phyloP scores from a whole-genome alignment of 2,113 vertebrate species.

The Planiliza haematocheilus region DNA sequence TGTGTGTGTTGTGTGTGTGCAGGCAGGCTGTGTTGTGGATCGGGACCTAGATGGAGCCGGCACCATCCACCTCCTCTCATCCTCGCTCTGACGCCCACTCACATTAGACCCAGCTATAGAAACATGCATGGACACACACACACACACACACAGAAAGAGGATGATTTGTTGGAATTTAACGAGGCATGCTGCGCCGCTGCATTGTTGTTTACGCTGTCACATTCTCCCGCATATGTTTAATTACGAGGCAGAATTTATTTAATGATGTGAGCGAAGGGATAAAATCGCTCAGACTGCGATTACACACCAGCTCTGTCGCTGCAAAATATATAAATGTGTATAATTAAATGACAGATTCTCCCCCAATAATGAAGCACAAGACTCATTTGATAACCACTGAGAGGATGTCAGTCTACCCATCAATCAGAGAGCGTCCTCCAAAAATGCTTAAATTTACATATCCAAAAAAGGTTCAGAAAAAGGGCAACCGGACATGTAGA shows the following conservation, averaged over 20 bases:
- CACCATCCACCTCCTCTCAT: slow-evolving; percentile 32
- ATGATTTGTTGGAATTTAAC: slow-evolving; percentile 43
- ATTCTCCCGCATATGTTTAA: slow-evolving; percentile 11
- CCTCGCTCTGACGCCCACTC: slow-evolving; percentile 37
- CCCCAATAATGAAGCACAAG: no score
- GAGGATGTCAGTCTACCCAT: no score
- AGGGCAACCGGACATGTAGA: no score
- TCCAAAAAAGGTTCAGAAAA: no score
- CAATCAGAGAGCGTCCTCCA: no score
- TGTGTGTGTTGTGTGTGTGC: slow-evolving; percentile 54
- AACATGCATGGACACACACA: not conserved
- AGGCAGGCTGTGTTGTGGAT: slow-evolving; percentile 52
- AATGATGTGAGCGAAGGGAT: not conserved
- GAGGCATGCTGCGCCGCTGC: slow-evolving; percentile 24
- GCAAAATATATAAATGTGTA: no score
- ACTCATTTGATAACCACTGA: no score
- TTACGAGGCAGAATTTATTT: slow-evolving; percentile 32
- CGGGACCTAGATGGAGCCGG: slow-evolving; percentile 37
- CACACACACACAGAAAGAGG: not conserved
- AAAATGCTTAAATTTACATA: no score
- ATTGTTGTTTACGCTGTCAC: slow-evolving; percentile 35
- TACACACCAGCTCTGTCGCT: no score
- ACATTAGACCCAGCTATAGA: slow-evolving; percentile 10
- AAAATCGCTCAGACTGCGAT: not conserved
- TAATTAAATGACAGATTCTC: no score